phyloP scores from a whole-genome alignment of 2,888 invertebrate species.

The Thymelicus acteon region DNA sequence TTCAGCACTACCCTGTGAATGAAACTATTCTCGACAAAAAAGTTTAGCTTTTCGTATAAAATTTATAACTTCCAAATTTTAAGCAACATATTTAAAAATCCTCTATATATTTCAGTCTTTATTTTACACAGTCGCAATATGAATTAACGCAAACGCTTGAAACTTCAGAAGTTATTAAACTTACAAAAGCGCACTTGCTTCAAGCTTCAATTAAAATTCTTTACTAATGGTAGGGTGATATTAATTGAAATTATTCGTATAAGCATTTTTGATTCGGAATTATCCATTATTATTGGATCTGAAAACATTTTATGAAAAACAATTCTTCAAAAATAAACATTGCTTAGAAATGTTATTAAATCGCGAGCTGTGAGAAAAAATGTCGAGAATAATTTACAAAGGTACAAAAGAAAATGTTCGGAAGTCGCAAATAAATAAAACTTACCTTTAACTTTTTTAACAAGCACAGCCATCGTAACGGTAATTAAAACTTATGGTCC shows the following conservation, averaged over 20 bases:
- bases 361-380: not conserved
- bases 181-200: conserved; percentile 21
- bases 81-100: too few species aligned
- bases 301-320: not conserved
- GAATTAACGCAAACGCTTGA: not conserved
- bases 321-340: too few species aligned
- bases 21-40: conserved; percentile 1
- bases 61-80: too few species aligned
- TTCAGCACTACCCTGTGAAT: not conserved
- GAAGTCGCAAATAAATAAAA: conserved; percentile 40
- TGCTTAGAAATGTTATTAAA: too few species aligned
- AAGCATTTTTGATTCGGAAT: not conserved
- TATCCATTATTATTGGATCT: too few species aligned
- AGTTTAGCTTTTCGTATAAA: not conserved
- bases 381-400: conserved; percentile 15
- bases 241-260: not conserved
- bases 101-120: not conserved
- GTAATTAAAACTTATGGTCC: conserved; percentile 56
- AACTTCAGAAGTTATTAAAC: conserved; percentile 5
- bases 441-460: conserved; percentile 63
- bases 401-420: not conserved
- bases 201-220: not conserved
- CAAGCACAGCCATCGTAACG: conserved; percentile 45
- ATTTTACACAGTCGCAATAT: not conserved
- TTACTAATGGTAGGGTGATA: conserved; percentile 6